Percentiles rank a stretch among this genome's conserved stretches.
These are phyloP conservation scores for Mormoops blainvillei DNA, from an alignment of 2,113 vertebrate genomes.

Conservation along the genomic window DNA sequence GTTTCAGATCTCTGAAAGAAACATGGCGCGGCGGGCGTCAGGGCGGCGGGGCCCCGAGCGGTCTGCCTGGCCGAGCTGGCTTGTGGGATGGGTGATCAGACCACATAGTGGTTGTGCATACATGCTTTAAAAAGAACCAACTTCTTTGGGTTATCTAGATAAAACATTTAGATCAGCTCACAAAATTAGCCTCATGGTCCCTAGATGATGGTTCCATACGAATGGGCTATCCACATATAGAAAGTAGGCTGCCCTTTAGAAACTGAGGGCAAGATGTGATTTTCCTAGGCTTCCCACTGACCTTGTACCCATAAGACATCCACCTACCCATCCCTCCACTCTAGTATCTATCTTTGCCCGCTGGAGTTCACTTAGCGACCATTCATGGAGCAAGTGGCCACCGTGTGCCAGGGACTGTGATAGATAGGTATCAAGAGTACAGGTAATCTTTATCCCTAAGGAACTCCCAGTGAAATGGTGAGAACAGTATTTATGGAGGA, in stretches of 20 bases:
- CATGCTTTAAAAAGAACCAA: background rate
- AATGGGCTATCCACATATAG: background rate
- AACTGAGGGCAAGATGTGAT: background rate
- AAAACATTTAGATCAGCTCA: background rate
- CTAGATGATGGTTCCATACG: background rate
- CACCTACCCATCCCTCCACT: background rate
- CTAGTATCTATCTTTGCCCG: background rate
- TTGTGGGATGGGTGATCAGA: fast-evolving
- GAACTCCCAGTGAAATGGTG: background rate
- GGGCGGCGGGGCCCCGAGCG: background rate
- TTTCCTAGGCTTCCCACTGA: background rate
- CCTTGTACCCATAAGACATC: background rate
- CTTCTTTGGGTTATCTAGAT: background rate
- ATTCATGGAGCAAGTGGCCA: background rate
- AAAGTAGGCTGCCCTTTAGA: background rate
- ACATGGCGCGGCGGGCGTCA: background rate
- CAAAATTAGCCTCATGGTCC: background rate
- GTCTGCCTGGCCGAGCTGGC: background rate
- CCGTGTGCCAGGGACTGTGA: background rate
- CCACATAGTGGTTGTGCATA: background rate
- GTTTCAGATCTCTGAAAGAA: constrained; percentile 91
- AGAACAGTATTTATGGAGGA: background rate
- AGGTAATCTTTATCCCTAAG: background rate
- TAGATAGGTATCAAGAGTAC: background rate
- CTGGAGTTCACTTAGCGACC: background rate